Evolutionary conservation across 2,797 vertebrate genomes (phyloP), one percentile per base, ranked within the genome.

Genomic region (Poliocrania exsul): DNA sequence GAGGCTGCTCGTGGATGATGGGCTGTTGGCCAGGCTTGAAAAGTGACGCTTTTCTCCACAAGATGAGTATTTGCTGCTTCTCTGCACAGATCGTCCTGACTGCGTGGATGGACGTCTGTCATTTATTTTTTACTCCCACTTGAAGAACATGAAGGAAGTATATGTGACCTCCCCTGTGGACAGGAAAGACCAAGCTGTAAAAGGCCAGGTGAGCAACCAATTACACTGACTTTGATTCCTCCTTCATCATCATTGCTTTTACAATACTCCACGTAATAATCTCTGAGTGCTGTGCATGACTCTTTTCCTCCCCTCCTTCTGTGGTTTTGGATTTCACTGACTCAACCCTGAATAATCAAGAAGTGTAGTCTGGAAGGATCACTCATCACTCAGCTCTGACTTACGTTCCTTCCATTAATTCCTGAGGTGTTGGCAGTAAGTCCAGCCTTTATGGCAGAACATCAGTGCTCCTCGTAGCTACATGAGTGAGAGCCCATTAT

Each of bases 131-230:
- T 99, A 99, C 94, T 99, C 99, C 8, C 98, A 98, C 90, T 91
- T 99, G 95, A 99, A 99, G 97, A 99, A 99, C 79, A 94, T 99
- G 93, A 99, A 99, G 96, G 99, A 99, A 96, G 98, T 99, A 6
- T 99, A 99, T 23, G 98, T 99, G 86, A 98, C 98, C 71, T 98
- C 99, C 10, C 70, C 96, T 37, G 86, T 97, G 80, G 98, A 98
- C 85, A 97, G 95, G 95, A 98, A 86, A 95, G 94, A 81, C 37
- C 98, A 97, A 74, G 97, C 98, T 19, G 98, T 99, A 67, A 98
- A 99, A 93, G 99, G 99, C 87, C 99, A 99, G 98, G 99, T 99
- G 97, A 97, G 97, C 62, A 86, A n/a, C 28, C 33, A 42, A 24
- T 56, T 61, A 54, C 37, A 17, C 10, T 46, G 72, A 51, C 24